Evolutionary conservation across 2,113 vertebrate genomes (phyloP).

Genomic region (Dicaeum eximium): DNA sequence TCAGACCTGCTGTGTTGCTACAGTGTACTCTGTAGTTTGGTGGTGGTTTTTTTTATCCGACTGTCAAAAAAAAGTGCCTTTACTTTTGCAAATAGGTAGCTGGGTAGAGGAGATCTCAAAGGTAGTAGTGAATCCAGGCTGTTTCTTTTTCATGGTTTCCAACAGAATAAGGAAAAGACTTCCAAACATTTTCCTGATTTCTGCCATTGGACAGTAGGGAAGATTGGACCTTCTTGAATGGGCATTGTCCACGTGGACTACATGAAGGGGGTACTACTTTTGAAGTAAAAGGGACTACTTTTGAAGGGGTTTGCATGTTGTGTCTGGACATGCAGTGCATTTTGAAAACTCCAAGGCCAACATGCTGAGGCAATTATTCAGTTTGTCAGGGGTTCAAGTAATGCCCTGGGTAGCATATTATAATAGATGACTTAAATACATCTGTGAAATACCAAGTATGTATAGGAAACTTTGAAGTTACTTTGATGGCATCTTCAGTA

Average conservation of each 20-base stretch:
- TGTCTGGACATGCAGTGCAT: background rate
- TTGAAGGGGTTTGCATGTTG: background rate
- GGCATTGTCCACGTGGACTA: background rate
- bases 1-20: background rate
- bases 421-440: background rate
- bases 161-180: background rate
- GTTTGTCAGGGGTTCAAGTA: background rate
- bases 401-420: background rate
- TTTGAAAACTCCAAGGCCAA: background rate
- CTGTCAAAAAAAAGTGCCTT: background rate
- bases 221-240: background rate
- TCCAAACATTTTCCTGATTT: background rate
- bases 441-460: background rate
- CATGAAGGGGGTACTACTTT: no score
- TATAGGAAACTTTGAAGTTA: background rate
- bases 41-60: rapidly evolving
- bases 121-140: background rate
- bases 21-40: background rate
- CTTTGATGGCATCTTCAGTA: background rate
- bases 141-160: background rate
- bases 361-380: background rate
- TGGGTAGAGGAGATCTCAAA: background rate
- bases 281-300: no score
- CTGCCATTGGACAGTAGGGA: background rate
- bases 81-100: background rate